phyloP scores from a whole-genome alignment of 64 coral and sea anemone species.

The Stichodactyla helianthus region DNA sequence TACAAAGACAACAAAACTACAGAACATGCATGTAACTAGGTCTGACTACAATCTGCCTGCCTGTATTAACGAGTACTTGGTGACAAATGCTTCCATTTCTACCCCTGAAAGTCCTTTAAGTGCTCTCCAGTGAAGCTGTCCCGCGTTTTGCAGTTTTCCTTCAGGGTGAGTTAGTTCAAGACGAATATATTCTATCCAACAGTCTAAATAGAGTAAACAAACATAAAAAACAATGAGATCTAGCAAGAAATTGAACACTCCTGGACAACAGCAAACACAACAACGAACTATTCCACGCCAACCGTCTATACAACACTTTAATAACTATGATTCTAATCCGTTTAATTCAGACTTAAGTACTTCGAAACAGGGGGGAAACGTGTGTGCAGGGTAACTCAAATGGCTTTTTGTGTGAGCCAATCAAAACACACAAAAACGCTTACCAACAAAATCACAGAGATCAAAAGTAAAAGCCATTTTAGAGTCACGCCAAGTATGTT shows the following conservation, averaged over 20 bases:
- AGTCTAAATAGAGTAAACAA: slow-evolving; percentile 38
- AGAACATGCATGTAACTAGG: background rate
- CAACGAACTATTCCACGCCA: background rate
- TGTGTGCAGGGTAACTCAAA: no score
- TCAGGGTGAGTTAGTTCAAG: slow-evolving; percentile 54
- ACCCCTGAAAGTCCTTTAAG: slow-evolving; percentile 54
- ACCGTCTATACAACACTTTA: no score
- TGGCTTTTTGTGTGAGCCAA: no score
- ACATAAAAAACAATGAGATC: no score
- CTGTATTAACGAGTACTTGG: slow-evolving; percentile 65
- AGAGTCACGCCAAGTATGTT: no score
- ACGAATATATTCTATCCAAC: slow-evolving; percentile 84
- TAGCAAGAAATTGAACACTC: no score
- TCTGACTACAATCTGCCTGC: slow-evolving; percentile 13
- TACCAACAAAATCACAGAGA: no score
- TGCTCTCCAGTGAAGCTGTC: slow-evolving; percentile 82
- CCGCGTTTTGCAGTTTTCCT: slow-evolving; percentile 29
- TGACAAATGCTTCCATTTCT: slow-evolving; percentile 57
- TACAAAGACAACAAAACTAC: background rate
- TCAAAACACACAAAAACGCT: no score
- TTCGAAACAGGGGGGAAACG: no score
- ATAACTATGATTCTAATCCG: no score
- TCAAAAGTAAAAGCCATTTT: no score
- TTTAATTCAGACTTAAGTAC: no score
- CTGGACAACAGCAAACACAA: background rate